Evolutionary conservation across 2,888 invertebrate species (phyloP), one percentile per base, ranked within the genome.

Genomic region (Conops quadrifasciatus): DNA sequence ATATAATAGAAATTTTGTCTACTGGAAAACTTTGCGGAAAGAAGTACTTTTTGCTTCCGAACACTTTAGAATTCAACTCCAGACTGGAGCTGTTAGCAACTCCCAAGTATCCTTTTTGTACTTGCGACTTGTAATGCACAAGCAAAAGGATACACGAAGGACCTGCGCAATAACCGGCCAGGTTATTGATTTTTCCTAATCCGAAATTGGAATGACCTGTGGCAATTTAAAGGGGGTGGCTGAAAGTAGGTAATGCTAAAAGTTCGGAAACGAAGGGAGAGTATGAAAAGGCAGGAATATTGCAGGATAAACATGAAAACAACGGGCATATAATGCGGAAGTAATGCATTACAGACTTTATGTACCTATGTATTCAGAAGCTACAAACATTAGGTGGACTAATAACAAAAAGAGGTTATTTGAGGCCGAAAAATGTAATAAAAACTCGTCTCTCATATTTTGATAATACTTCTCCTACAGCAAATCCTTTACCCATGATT

Each of bases 61-160:
- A 78, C 83, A 80, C 82, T 81, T 84, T 82, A 79, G 81, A 80
- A 80, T 83, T 80, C 82, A 80, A 83, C 80, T 83, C 80, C 80
- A 83, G 82, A 84, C 84, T 84, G 83, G 83, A 82, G 78, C 77
- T 79, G 77, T 71, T 76, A 68, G 78, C 73, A 77, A 75, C 77
- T 78, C 76, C 78, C 78, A 77, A 77, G 79, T 82, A 80, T 83
- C 84, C 83, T 82, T 73, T 71, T 26, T 26, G 58, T 28, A 24
- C 45, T 77, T 77, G 76, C 67, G 75, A 74, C 66, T 67, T 67
- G 71, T 77, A 51, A 36, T 4, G 36, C 9, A 36, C 36, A 9
- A 4, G 9, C 63, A 62, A 21, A 76, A 84, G 83, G 84, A 84
- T 80, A 76, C 78, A 79, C 77, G 75, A 81, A 82, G 80, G 80